A percentile compares a stretch with the other conserved stretches of the same genome.
Evolutionary conservation across 2,113 vertebrate genomes (phyloP).

Genomic region (Epinephelus moara): DNA sequence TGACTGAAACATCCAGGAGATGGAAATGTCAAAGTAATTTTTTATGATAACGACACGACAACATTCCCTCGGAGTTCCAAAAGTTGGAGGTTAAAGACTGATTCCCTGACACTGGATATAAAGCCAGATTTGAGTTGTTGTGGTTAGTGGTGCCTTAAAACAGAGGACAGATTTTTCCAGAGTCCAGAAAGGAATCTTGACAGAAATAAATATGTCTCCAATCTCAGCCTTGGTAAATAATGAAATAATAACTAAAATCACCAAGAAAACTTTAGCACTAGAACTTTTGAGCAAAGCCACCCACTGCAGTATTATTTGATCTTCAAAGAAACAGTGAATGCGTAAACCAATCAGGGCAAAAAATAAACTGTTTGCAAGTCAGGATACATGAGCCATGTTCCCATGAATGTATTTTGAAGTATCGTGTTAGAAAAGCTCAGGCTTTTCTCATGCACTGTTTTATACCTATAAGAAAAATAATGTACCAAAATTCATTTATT

Average conservation of each 20-base stretch:
- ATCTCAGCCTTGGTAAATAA: background rate
- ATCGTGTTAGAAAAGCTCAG: too few relatives aligned
- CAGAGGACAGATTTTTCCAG: background rate
- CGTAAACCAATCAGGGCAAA: background rate
- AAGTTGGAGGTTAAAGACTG: constrained; percentile 3
- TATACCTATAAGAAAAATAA: too few relatives aligned
- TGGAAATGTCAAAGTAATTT: constrained; percentile 38
- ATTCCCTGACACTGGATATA: background rate
- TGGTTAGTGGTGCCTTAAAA: background rate
- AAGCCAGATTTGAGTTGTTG: background rate
- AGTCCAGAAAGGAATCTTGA: too few relatives aligned
- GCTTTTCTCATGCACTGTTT: too few relatives aligned
- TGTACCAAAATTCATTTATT: too few relatives aligned
- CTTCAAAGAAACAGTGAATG: background rate
- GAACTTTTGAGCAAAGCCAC: background rate
- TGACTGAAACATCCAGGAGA: constrained; percentile 29
- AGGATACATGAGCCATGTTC: background rate
- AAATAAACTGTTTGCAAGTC: too few relatives aligned
- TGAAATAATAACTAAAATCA: constrained; percentile 3
- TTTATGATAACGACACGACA: background rate
- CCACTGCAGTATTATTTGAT: background rate
- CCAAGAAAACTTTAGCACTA: background rate
- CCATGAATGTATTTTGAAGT: too few relatives aligned
- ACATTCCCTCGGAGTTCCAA: background rate
- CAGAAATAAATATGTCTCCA: background rate